Evolutionary conservation across 2,797 vertebrate species (phyloP).

Genomic region (Echeneis naucrates): DNA sequence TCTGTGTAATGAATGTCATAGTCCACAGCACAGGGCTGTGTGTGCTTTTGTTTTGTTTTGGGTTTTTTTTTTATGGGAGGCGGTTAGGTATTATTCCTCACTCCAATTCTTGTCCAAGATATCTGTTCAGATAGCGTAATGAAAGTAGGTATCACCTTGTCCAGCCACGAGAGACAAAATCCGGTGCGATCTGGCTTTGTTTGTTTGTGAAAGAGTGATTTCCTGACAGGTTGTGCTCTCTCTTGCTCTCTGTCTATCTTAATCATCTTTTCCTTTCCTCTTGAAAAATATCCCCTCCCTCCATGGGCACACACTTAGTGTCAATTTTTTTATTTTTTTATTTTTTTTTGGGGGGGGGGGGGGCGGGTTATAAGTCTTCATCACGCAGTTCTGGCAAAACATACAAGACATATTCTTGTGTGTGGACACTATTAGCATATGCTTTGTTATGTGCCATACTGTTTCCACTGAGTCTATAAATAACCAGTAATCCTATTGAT

Average conservation of each 20-base stretch:
- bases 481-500: constrained; percentile 43
- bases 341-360: too few relatives aligned
- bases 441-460: constrained; percentile 17
- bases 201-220: constrained; percentile 57
- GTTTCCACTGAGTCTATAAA: constrained; percentile 49
- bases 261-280: constrained; percentile 48
- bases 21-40: constrained; percentile 1
- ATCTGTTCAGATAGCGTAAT: constrained; percentile 46
- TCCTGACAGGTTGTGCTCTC: constrained; percentile 62
- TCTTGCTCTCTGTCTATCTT: constrained; percentile 15
- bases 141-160: constrained; percentile 64
- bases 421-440: constrained; percentile 27
- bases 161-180: constrained; percentile 49
- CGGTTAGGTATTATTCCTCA: too few relatives aligned
- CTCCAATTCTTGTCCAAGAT: constrained; percentile 30
- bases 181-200: constrained; percentile 61
- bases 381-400: constrained; percentile 11
- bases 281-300: constrained; percentile 47
- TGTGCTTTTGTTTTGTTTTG: background rate
- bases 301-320: constrained; percentile 27
- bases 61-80: constrained; percentile 2
- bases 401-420: constrained; percentile 16
- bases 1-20: constrained; percentile 11
- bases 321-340: too few relatives aligned
- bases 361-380: too few relatives aligned